Base-by-base conservation (phyloP, 1,140 invertebrate genomes). In the Ctenoplectra terminalis region DNA sequence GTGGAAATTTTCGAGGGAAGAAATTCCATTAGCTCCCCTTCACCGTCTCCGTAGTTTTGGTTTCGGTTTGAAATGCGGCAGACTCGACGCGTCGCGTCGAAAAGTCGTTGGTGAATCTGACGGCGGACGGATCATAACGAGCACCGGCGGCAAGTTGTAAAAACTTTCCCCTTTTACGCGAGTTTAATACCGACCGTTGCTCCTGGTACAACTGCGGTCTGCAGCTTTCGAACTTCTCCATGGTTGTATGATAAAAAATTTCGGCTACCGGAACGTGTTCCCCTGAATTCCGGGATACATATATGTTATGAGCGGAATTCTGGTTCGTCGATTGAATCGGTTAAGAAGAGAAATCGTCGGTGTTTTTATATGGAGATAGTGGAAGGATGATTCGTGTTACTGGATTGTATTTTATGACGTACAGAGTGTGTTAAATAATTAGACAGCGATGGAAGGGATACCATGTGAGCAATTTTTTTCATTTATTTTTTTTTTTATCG, bases 81-180 rank as follows among this genome's bases (percentile, higher is more conserved):
- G 82, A 54, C 58, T 50, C 60, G 50, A 15, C 61, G 66, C 60
- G 40, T 6, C 72, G 46, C 79, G 73, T 77, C 67, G 60, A 58
- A 83, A 70, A 80, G 54, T 86, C 66, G 60, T 29, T 64, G 56
- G 67, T 74, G 72, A 81, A 75, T 79, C 70, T 78, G 67, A 34
- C 43, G 61, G 58, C 29, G n/a, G 46, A 60, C 54, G 58, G 74
- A 67, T 76, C 80, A 34, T 75, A 83, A 84, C 71, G 50, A 60
- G 48, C 72, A 48, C 40, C 37, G 69, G 58, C 20, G 61, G 46
- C 50, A 83, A 86, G 67, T 87, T 86, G 40, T 73, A 80, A 73
- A 83, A 86, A 77, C 75, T 84, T 80, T 54, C 23, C 23, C 52
- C 54, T 75, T 48, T 79, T 15, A 26, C 50, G 11, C 23, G 46